Percentiles rank a stretch among this genome's conserved stretches.
phyloP scores from a whole-genome alignment of 2,113 vertebrate species.

The Pionites leucogaster region DNA sequence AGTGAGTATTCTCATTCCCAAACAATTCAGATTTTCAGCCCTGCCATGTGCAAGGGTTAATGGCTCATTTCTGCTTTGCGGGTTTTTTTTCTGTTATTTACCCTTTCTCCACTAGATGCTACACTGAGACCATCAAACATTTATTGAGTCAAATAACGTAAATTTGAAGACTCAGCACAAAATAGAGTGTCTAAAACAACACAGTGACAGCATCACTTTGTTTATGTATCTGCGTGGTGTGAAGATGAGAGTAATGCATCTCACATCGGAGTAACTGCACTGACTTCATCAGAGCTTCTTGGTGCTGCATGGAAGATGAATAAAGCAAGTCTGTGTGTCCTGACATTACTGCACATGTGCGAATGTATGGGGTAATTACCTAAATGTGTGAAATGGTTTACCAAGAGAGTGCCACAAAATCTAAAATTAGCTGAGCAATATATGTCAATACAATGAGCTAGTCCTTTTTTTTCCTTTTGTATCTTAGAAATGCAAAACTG shows the following conservation, averaged over 20 bases:
- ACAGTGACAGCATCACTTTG: background rate
- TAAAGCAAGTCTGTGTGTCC: background rate
- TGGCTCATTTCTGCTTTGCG: background rate
- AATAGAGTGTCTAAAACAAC: background rate
- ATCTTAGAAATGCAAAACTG: background rate
- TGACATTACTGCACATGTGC: background rate
- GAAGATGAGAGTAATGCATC: background rate
- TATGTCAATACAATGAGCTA: background rate
- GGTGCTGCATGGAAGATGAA: background rate
- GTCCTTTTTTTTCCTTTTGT: background rate
- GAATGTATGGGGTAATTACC: background rate
- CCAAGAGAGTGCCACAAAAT: background rate
- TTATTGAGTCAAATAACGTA: conserved; percentile 41
- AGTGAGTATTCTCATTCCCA: background rate
- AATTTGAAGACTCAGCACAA: background rate
- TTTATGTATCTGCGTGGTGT: background rate
- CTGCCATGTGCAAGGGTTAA: background rate
- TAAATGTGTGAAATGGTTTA: background rate
- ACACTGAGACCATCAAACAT: conserved; percentile 51
- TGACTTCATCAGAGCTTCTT: background rate
- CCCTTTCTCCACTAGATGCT: conserved; percentile 50
- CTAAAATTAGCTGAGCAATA: conserved; percentile 9
- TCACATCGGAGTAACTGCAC: background rate
- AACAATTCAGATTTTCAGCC: background rate
- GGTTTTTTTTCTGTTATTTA: conserved; percentile 46